These are phyloP conservation scores for Dasyprocta punctata DNA, from an alignment of 2,113 vertebrate species.

Conservation along the genomic window DNA sequence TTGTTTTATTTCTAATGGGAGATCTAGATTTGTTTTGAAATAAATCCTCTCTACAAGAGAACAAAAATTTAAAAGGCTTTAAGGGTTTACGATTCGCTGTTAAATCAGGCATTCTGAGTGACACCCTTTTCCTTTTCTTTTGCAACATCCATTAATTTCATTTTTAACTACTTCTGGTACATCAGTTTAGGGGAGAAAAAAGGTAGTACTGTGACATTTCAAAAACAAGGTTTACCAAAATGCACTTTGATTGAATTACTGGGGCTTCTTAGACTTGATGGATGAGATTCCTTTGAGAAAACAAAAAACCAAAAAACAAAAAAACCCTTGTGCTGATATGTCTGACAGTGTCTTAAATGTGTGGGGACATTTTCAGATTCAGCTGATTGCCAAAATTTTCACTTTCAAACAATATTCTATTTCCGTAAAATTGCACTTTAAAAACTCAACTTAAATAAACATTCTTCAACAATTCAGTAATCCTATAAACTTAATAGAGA, in stretches of 20 bases:
- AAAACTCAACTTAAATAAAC: slow-evolving; percentile 22
- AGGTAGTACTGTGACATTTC: slow-evolving; percentile 80
- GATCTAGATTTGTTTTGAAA: slow-evolving; percentile 42
- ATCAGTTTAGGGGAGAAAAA: slow-evolving; percentile 72
- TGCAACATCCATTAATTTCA: slow-evolving; percentile 82
- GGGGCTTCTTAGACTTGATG: neutral
- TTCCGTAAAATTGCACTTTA: slow-evolving; percentile 33
- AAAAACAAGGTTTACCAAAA: slow-evolving; percentile 65
- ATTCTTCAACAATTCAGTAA: slow-evolving; percentile 15
- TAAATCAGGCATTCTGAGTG: slow-evolving; percentile 79
- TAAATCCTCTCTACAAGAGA: slow-evolving; percentile 47
- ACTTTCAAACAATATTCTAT: slow-evolving; percentile 38
- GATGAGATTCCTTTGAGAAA: slow-evolving; percentile 42
- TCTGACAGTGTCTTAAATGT: neutral
- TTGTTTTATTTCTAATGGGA: slow-evolving; percentile 8
- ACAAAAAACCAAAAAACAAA: slow-evolving; percentile 1
- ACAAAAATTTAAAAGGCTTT: slow-evolving; percentile 29
- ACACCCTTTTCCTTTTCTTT: slow-evolving; percentile 74
- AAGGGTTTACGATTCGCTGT: slow-evolving; percentile 36
- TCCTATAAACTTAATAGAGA: neutral
- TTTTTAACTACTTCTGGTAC: slow-evolving; percentile 73
- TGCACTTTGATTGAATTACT: slow-evolving; percentile 47
- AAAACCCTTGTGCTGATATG: slow-evolving; percentile 29
- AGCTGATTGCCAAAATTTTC: neutral
- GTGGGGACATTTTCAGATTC: slow-evolving; percentile 41